Base-by-base conservation (phyloP, 1,140 invertebrate species). In the Sycobia sp. region DNA sequence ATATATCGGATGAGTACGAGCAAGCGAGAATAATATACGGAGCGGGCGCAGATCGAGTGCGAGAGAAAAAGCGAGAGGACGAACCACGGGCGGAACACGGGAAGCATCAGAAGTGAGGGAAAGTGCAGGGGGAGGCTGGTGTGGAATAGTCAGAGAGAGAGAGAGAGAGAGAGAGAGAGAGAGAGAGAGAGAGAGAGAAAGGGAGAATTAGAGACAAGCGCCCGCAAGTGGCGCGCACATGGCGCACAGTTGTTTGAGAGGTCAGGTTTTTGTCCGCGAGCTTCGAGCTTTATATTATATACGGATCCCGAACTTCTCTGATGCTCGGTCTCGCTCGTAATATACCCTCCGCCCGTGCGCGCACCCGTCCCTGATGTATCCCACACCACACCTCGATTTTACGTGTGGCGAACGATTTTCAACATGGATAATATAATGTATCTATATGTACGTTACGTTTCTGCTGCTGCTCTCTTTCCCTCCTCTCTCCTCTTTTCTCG, bases 171-270 rank as follows among this genome's bases (percentile, higher is more conserved):
- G 5, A 27, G 1, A 0, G 25, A 18, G 1, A 53, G 36, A 57
- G 49, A 47, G 32, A 34, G 16, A 32, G 32, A 38, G 14, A 16
- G 20, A 18, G 20, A 23, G 39, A 11, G 14, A 67, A 66, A 65
- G 51, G 66, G 61, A 70, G 55, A 65, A 25, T 47, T 13, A 61
- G 58, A 56, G 72, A 71, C 44, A 36, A 59, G 63, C 34, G 61
- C 60, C 67, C 77, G 69, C 80, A 81, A 82, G 78, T 80, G 80
- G 78, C 68, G 73, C 73, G 76, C 80, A 82, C 76, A 80, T 82
- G 80, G 76, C 64, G 78, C 73, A 75, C 80, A 82, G 75, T 81
- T 82, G 79, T 79, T 79, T 72, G 74, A 78, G 78, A 80, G 78
- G 76, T 79, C 80, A 80, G 74, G 74, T 82, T 82, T 82, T 82